Percentiles rank a stretch among this genome's conserved stretches.
Conservation (phyloP, 2,888 invertebrate genomes). For the Parnassius orleans region DNA sequence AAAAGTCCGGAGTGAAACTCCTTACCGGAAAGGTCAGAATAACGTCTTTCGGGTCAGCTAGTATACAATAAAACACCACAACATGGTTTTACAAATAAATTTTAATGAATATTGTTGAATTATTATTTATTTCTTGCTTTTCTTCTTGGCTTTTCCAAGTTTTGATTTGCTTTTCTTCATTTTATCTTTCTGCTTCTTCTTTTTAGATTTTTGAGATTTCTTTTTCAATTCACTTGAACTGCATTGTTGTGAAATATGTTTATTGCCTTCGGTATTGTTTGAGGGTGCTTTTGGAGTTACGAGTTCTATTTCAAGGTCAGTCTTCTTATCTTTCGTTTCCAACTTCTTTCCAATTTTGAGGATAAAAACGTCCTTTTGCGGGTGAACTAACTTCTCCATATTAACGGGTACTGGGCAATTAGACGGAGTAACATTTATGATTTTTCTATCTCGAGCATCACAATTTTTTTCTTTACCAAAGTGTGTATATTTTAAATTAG, state of each 20-base stretch:
- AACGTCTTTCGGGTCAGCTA: too few relatives aligned
- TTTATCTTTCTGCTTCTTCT: constrained; percentile 35
- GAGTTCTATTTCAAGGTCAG: constrained; percentile 72
- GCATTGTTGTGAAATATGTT: constrained; percentile 52
- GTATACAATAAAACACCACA: too few relatives aligned
- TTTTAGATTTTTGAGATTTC: constrained; percentile 24
- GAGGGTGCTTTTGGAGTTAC: constrained; percentile 63
- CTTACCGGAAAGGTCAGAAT: too few relatives aligned
- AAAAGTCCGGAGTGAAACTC: too few relatives aligned
- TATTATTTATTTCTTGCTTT: constrained; percentile 32
- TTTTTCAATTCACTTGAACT: constrained; percentile 44
- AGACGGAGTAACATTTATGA: constrained; percentile 66
- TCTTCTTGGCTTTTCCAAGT: constrained; percentile 35
- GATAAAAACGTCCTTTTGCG: constrained; percentile 70
- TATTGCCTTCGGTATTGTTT: constrained; percentile 41
- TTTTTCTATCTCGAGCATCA: constrained; percentile 47
- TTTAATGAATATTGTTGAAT: background rate
- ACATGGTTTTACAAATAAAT: background rate
- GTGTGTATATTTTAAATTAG: constrained; percentile 64
- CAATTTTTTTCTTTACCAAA: constrained; percentile 48
- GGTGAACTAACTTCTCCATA: constrained; percentile 62
- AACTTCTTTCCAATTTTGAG: constrained; percentile 73
- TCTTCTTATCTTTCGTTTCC: constrained; percentile 70
- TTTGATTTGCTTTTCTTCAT: constrained; percentile 38
- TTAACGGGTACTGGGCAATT: constrained; percentile 66